Base-by-base conservation (phyloP, 2,113 vertebrate genomes). In the Seriola rivoliana region DNA sequence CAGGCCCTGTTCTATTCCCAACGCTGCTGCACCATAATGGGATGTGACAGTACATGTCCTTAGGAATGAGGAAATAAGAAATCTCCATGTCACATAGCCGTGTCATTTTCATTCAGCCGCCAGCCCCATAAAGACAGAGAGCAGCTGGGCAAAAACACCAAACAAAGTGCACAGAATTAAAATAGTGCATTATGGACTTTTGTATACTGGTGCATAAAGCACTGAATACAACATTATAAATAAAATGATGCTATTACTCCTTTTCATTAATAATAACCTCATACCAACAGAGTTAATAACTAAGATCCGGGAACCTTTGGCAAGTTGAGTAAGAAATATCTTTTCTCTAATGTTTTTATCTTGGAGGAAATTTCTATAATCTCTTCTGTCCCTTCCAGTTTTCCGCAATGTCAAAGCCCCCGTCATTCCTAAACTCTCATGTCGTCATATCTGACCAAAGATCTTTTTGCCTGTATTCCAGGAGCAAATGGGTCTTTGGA, bases 41-140 rank as follows among this genome's bases (percentile, higher is more conserved):
- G 77, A 87, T 85, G 83, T 91, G 93, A 91, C 93, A 94, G 82
- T 38, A 82, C 65, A 85, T 88, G 84, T 89, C 85, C 86, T 38
- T 17, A 82, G 81, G 87, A 89, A 89, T 78, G 85, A 90, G 82
- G 65, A 87, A 88, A 91, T 88, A 92, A 87, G 89, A 70, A 83
- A 85, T 90, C 77, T 83, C 71, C 68, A 36, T 92, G 90, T 89
- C 90, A 90, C 72, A 82, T 10, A 63, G 71, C 71, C 13, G 67
- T 88, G 79, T 89, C 79, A 86, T 89, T 85, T 91, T 85, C 85
- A 85, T 74, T 75, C 19, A 71, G 42, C 42, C 12, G 21, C 34
- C 88, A 59, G 70, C 52, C 42, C 81, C 38, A 34, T 69, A 36
- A 81, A 85, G 60, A 83, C 63, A 66, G 9, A 59, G 48, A 67